Conservation (phyloP, 2,888 invertebrate species). For the Mactromeris polynyma region DNA sequence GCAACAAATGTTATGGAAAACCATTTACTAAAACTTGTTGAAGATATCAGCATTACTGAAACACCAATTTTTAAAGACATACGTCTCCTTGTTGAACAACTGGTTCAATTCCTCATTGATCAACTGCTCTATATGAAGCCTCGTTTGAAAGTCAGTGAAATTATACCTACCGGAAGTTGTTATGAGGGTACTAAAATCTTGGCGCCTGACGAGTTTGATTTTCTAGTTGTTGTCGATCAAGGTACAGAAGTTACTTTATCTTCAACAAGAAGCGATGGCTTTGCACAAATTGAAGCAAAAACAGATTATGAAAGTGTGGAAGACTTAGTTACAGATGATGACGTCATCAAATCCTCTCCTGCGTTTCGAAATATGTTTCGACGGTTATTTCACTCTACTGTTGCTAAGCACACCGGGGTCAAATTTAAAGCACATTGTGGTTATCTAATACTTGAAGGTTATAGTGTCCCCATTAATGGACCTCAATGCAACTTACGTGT, state of each 20-base stretch:
- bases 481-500: slow-evolving; percentile 24
- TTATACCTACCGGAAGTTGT: slow-evolving; percentile 28
- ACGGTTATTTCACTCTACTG: background rate
- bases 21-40: background rate
- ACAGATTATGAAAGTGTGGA: background rate
- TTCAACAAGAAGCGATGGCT: background rate
- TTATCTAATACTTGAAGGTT: background rate
- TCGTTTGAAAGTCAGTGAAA: background rate
- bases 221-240: background rate
- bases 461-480: slow-evolving; percentile 22
- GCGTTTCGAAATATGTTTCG: slow-evolving; percentile 12
- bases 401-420: background rate
- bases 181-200: slow-evolving; percentile 23
- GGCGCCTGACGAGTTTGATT: slow-evolving; percentile 22
- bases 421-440: background rate
- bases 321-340: background rate
- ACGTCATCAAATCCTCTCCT: background rate
- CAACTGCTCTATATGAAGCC: background rate
- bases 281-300: background rate
- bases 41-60: background rate
- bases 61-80: background rate
- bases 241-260: background rate
- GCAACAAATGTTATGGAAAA: background rate
- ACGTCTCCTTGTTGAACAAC: background rate
- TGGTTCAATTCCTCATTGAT: background rate